Percentiles rank a stretch among this genome's conserved stretches.
These are phyloP conservation scores for Trichosurus vulpecula DNA, from an alignment of 2,797 vertebrate genomes.

Conservation along the genomic window DNA sequence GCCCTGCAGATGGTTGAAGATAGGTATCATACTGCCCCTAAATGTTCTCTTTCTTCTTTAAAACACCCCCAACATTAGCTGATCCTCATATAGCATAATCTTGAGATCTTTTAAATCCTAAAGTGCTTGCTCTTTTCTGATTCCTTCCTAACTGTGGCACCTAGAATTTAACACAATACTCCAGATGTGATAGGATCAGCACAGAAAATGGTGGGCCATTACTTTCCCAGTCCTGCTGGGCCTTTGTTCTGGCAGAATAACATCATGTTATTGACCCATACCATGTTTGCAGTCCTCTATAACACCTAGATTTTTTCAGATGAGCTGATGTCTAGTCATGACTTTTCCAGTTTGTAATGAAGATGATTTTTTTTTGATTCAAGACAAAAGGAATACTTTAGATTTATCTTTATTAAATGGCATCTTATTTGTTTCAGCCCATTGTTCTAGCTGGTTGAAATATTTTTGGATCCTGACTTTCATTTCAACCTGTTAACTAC, in stretches of 20 bases:
- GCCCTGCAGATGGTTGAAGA: neutral
- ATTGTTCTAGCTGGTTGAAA: neutral
- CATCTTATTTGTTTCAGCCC: neutral
- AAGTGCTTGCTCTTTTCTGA: neutral
- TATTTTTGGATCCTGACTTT: neutral
- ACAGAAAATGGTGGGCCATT: neutral
- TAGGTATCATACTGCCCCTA: neutral
- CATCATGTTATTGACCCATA: neutral
- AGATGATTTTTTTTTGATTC: neutral
- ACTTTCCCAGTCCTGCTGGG: too few species aligned
- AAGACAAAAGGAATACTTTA: neutral
- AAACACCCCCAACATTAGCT: neutral
- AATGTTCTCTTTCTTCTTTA: neutral
- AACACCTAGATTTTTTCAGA: too few species aligned
- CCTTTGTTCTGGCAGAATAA: neutral
- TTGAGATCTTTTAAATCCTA: neutral
- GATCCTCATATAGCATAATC: neutral
- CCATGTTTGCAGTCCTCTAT: too few species aligned
- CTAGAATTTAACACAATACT: neutral
- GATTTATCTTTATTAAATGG: neutral
- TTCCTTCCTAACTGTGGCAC: neutral
- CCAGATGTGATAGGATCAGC: neutral
- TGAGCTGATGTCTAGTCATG: neutral
- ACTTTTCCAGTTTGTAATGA: neutral
- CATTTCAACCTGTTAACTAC: neutral